Conservation (phyloP, 2,888 invertebrate species). For the Dryobota labecula region DNA sequence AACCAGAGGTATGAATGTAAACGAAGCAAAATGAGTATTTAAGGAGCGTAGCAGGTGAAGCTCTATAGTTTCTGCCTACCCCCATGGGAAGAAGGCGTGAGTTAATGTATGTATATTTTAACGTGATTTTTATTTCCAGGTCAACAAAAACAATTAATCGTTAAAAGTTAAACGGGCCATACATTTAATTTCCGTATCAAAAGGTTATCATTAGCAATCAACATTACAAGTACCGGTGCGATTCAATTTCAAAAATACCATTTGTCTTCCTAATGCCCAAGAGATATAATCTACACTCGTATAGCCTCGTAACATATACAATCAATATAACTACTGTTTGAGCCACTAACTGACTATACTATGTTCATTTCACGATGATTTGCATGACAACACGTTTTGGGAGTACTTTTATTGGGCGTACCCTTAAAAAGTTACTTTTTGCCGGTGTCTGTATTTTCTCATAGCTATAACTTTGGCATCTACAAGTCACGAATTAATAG, state of each 20-base stretch:
- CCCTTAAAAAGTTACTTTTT: background rate
- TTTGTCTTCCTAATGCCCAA: constrained; percentile 64
- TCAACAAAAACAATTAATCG: background rate
- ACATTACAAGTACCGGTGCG: constrained; percentile 18
- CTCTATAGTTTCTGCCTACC: no score
- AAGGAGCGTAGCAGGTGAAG: no score
- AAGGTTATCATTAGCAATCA: constrained; percentile 8
- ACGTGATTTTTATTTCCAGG: accelerated
- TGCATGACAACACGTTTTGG: constrained; percentile 10
- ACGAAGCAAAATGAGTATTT: no score
- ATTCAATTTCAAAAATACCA: constrained; percentile 62
- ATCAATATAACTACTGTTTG: constrained; percentile 64
- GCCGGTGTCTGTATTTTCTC: background rate
- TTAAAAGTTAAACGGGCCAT: background rate
- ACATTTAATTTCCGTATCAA: constrained; percentile 15
- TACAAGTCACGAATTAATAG: background rate
- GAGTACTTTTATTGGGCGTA: background rate
- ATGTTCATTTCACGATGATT: constrained; percentile 16
- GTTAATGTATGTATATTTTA: no score
- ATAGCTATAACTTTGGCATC: background rate
- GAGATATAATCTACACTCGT: constrained; percentile 64
- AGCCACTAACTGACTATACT: constrained; percentile 60
- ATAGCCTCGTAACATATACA: constrained; percentile 69
- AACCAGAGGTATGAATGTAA: no score
- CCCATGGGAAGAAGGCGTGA: no score